Conservation (phyloP, 2,797 vertebrate genomes). For the Pelodytes ibericus region DNA sequence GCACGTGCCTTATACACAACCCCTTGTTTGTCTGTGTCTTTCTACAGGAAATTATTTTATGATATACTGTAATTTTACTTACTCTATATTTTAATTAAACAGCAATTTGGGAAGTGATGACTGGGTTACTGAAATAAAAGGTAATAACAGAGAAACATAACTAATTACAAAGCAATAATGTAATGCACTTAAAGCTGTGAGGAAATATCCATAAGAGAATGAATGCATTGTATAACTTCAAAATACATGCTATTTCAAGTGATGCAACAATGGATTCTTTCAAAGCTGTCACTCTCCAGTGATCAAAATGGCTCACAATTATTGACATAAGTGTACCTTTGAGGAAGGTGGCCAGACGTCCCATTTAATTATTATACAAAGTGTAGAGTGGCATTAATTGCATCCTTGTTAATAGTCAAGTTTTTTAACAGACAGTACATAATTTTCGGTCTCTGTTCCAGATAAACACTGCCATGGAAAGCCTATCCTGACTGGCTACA, state of each 20-base stretch:
- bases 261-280: constrained; percentile 9
- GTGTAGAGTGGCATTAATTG: neutral
- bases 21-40: too few species aligned
- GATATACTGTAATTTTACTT: too few species aligned
- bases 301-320: constrained; percentile 31
- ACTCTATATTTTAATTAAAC: too few species aligned
- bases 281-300: neutral
- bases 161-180: neutral
- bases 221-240: neutral
- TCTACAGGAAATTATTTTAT: too few species aligned
- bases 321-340: constrained; percentile 2
- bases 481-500: too few species aligned
- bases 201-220: neutral
- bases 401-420: neutral
- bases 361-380: neutral
- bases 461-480: too few species aligned
- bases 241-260: neutral
- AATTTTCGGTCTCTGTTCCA: neutral
- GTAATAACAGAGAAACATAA: neutral
- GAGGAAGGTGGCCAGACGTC: neutral
- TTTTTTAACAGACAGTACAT: too few species aligned
- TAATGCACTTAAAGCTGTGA: neutral
- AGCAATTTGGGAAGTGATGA: too few species aligned
- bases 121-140: too few species aligned
- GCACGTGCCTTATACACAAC: too few species aligned